Evolutionary conservation across 1,140 invertebrate genomes (phyloP), one percentile per base, ranked within the genome.

Genomic region (Penaeus indicus): DNA sequence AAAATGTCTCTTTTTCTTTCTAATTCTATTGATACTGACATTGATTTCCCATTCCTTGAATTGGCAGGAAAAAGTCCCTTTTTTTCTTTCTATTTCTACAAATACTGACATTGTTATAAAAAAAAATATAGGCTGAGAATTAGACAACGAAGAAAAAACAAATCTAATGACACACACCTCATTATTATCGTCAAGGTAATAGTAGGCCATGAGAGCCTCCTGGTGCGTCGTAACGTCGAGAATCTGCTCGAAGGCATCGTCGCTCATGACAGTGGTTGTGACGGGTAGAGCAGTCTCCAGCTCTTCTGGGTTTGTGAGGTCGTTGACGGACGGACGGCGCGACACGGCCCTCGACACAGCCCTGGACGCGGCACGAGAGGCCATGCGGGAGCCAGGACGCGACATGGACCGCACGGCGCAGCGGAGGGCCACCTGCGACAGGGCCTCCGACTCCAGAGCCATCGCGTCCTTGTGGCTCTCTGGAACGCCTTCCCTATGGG

Each of bases 171-270:
- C 21, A 83, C 79, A 32, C n/a, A 86, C 84, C 78, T 96, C 96
- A 92, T 97, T 96, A 92, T 96, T 95, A 91, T 97, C 96, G 92
- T 97, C 96, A 92, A 96, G 95, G 92, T 98, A 98, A 93, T 98
- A 97, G 93, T 97, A 98, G 0, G 97, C 96, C 94, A 98, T 96
- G 3, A 97, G 93, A 11, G 97, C 95, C 91, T 98, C 97, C 92
- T 97, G 96, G 90, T 97, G 95, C 61, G 95, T 94, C 13, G 97
- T 96, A 82, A 96, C 95, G 91, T 96, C 95, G 27, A 98, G 93
- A 91, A 97, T 96, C 93, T 97, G 96, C 89, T 98, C 96, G 92
- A 97, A 97, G 3, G 96, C 96, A 92, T 97, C 96, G 81, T 96
- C 94, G 79, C 95, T 94, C 7, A 85, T 83, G 1, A 42, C 27